Evolutionary conservation across 35 echinoderm and acorn worm genomes (phyloP).

Genomic region (Ophioderma brevispina): DNA sequence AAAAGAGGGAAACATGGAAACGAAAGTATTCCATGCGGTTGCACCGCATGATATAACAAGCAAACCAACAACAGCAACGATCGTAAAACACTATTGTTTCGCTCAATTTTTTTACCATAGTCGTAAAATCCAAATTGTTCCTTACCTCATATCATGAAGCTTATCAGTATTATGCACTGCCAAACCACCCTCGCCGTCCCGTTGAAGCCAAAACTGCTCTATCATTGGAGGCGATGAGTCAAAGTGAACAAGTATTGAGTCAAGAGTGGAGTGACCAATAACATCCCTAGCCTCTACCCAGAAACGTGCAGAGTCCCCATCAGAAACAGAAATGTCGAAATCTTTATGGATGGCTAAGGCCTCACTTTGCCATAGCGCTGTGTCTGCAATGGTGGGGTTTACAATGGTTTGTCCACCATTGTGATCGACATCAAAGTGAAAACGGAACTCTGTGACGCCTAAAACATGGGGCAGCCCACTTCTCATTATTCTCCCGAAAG

Average conservation of each 20-base stretch:
- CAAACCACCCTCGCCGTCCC: background rate
- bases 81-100: too few species aligned
- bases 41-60: too few species aligned
- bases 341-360: background rate
- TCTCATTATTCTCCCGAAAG: background rate
- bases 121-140: too few species aligned
- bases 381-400: background rate
- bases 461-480: slow-evolving; percentile 15
- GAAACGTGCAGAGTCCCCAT: slow-evolving; percentile 47
- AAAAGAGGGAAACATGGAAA: too few species aligned
- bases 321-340: slow-evolving; percentile 15
- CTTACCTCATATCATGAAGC: slow-evolving; percentile 23
- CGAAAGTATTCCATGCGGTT: too few species aligned
- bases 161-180: slow-evolving; percentile 19
- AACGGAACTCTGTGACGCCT: slow-evolving; percentile 27
- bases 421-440: slow-evolving; percentile 15
- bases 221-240: slow-evolving; percentile 37
- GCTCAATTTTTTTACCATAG: too few species aligned
- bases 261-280: background rate
- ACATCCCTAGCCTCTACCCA: slow-evolving; percentile 42
- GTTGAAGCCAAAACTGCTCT: background rate
- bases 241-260: slow-evolving; percentile 17
- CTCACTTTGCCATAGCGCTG: slow-evolving; percentile 11
- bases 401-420: slow-evolving; percentile 14
- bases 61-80: too few species aligned